Evolutionary conservation across 23 tunicate species (phyloP), one percentile per base, ranked within the genome.

Genomic region (Diplosoma virens): DNA sequence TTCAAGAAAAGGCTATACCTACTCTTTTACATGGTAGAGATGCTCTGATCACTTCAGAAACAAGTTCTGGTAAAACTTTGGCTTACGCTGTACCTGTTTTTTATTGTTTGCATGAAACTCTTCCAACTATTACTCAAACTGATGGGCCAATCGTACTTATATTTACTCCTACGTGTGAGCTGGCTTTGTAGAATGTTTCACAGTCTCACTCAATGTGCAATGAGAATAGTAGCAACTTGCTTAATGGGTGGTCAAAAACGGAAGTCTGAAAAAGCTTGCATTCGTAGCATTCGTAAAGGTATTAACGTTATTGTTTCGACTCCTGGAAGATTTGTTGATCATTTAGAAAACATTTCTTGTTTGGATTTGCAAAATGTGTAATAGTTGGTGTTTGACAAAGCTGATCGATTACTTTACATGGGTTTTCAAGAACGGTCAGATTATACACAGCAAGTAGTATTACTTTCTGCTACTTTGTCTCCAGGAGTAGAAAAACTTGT

Each of bases 381-480:
- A 31, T 84, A 80, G 85, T 23, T 95, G 47, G 77, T 95, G 7
- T 84, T 95, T 65, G 99, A 95, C 53, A 96, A 95, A 84, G 99
- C 99, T 41, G 99, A 95, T 68, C 78, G 99, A 54, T 59, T 95
- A 66, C 66, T 95, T 47, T 96, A 95, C 74, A 89, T 89, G 96
- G 97, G 97, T 1, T 89, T 89, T 76, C 87, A 84, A 58, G 75
- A 79, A 28, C 75, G 80, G 50, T 59, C 78, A 0, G 46, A 66
- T 3, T 29, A 31, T 16, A 82, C 65, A 35, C 79, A 48, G 27
- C 98, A 93, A 71, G 79, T 74, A 24, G 87, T 89, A 47, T 58
- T 95, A 32, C 76, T 95, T 24, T 84, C 93, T 5, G 99, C 99
- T 16, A 95, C 99, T 11, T 73, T 95, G 20, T 79, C 87, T 26